phyloP scores from a whole-genome alignment of 2,888 invertebrate genomes.

The Melinaea marsaeus region DNA sequence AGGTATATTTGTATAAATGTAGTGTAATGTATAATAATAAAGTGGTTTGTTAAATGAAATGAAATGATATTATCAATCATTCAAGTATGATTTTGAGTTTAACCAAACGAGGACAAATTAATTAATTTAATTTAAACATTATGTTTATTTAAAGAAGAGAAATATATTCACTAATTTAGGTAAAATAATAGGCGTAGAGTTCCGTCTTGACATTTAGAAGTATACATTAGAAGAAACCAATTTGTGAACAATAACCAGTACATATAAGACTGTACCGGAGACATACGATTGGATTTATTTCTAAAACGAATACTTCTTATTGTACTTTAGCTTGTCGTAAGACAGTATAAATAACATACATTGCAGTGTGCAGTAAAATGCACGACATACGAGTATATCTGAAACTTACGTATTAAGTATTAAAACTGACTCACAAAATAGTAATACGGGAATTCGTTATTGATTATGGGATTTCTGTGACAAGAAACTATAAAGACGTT shows the following conservation, averaged over 20 bases:
- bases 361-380: conserved; percentile 2
- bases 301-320: conserved; percentile 22
- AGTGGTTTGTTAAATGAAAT: no score
- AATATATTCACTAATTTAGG: no score
- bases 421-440: conserved; percentile 3
- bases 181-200: background rate
- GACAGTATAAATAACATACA: conserved; percentile 23
- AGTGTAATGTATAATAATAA: no score
- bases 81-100: no score
- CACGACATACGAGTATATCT: background rate
- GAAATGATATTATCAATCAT: no score
- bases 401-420: background rate
- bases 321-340: conserved; percentile 18
- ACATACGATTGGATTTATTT: conserved; percentile 26
- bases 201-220: background rate
- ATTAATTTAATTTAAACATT: no score
- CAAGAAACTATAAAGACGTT: background rate
- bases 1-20: no score
- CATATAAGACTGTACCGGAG: conserved; percentile 12
- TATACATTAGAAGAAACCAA: conserved; percentile 1
- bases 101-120: no score
- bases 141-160: no score
- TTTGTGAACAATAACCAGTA: conserved; percentile 1
- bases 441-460: background rate
- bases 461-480: background rate